Percentiles rank a stretch among this genome's conserved stretches.
Evolutionary conservation across 2,797 vertebrate genomes (phyloP).

Genomic region (Spatula clypeata): DNA sequence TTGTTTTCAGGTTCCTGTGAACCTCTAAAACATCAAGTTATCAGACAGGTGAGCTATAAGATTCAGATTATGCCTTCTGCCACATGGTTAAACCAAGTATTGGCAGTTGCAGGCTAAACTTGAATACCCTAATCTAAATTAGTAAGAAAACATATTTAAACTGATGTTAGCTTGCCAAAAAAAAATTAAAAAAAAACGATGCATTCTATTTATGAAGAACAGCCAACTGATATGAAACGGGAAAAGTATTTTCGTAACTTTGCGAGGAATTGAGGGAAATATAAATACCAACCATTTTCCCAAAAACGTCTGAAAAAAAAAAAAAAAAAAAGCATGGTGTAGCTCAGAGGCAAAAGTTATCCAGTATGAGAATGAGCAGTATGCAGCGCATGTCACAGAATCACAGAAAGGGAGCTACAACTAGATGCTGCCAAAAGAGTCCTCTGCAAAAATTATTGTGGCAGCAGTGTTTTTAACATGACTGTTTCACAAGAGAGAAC

Average conservation of each 20-base stretch:
- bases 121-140: not conserved
- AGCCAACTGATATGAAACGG: fast-evolving
- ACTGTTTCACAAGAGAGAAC: not conserved
- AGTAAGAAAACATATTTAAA: not conserved
- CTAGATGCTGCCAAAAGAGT: not conserved
- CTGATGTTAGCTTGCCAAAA: not conserved
- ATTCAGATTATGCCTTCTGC: not conserved
- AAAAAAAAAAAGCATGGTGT: fast-evolving
- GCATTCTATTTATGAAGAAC: not conserved
- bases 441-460: not conserved
- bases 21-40: not conserved
- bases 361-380: not conserved
- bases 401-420: not conserved
- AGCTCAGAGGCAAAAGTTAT: not conserved
- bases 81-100: not conserved
- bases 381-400: fast-evolving
- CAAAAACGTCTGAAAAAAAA: not conserved
- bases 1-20: not conserved
- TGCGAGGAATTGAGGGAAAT: not conserved
- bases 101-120: not conserved
- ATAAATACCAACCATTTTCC: not conserved
- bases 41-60: not conserved
- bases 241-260: not conserved
- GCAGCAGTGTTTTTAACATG: not conserved
- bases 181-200: not conserved